Conservation (phyloP, 1,140 invertebrate genomes). For the Scaptodrosophila lebanonensis region DNA sequence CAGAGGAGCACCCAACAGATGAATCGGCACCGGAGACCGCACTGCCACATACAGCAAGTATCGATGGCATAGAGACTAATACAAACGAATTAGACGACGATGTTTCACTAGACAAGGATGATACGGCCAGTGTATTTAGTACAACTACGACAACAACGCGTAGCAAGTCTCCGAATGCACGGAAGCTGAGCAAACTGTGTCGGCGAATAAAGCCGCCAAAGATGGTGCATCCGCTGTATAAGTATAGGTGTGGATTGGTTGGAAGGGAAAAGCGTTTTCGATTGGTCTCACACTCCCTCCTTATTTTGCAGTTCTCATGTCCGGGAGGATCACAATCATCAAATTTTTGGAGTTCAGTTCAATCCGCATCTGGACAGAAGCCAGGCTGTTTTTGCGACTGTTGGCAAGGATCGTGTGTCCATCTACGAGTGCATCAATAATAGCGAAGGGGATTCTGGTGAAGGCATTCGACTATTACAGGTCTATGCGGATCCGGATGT, state of each 20-base stretch:
- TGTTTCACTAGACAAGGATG: conserved; percentile 78
- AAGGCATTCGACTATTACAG: conserved; percentile 91
- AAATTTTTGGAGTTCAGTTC: conserved; percentile 95
- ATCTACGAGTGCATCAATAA: conserved; percentile 89
- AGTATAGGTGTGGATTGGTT: conserved; percentile 81
- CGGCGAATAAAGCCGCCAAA: conserved; percentile 80
- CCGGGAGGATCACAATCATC: conserved; percentile 95
- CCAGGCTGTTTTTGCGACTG: conserved; percentile 94
- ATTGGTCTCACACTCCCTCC: neutral
- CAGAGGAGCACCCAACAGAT: neutral
- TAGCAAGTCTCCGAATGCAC: conserved; percentile 90
- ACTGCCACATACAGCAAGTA: neutral
- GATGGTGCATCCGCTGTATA: conserved; percentile 86
- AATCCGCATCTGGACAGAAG: conserved; percentile 92
- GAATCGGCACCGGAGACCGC: conserved; percentile 1
- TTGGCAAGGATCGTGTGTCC: conserved; percentile 94
- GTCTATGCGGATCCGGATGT: conserved; percentile 96
- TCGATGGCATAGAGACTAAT: neutral
- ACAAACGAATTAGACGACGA: conserved; percentile 23
- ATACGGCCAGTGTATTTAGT: conserved; percentile 90
- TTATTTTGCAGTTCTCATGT: conserved; percentile 83
- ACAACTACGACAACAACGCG: conserved; percentile 90
- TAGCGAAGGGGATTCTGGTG: conserved; percentile 76
- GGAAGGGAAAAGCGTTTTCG: neutral
- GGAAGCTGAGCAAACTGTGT: conserved; percentile 79